Percentiles rank a stretch among this genome's conserved stretches.
phyloP scores from a whole-genome alignment of 2,888 invertebrate species.

The Diarsia mendica region DNA sequence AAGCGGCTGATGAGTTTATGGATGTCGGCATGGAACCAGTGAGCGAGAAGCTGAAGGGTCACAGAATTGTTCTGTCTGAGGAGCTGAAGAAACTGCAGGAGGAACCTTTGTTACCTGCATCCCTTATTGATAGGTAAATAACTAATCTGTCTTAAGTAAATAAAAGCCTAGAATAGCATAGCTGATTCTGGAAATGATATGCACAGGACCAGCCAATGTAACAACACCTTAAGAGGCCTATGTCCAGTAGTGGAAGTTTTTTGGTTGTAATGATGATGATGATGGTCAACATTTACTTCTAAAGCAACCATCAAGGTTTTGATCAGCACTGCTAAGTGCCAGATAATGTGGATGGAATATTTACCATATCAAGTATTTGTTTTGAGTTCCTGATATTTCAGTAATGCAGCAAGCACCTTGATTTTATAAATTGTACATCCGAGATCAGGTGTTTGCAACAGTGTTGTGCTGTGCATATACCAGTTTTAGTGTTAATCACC shows the following conservation, averaged over 20 bases:
- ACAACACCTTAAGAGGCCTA: too few relatives aligned
- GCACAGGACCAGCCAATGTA: too few relatives aligned
- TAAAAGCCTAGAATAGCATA: neutral
- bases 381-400: too few relatives aligned
- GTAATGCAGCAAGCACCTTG: neutral
- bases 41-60: slow-evolving; percentile 84
- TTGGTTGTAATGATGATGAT: too few relatives aligned
- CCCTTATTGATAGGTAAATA: slow-evolving; percentile 90
- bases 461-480: neutral
- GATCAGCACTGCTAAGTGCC: neutral
- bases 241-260: too few relatives aligned
- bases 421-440: neutral
- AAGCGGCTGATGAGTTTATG: slow-evolving; percentile 77
- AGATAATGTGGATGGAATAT: neutral
- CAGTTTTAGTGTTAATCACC: too few relatives aligned
- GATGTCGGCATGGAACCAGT: slow-evolving; percentile 78
- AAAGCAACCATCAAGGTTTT: neutral
- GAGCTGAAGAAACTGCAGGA: slow-evolving; percentile 92
- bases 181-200: too few relatives aligned
- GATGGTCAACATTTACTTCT: neutral
- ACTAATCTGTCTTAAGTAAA: neutral
- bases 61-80: slow-evolving; percentile 92
- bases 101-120: slow-evolving; percentile 92
- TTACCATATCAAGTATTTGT: too few relatives aligned
- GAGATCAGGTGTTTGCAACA: neutral